phyloP scores from a whole-genome alignment of 2,888 invertebrate genomes.

The Lithophane ornitopus region DNA sequence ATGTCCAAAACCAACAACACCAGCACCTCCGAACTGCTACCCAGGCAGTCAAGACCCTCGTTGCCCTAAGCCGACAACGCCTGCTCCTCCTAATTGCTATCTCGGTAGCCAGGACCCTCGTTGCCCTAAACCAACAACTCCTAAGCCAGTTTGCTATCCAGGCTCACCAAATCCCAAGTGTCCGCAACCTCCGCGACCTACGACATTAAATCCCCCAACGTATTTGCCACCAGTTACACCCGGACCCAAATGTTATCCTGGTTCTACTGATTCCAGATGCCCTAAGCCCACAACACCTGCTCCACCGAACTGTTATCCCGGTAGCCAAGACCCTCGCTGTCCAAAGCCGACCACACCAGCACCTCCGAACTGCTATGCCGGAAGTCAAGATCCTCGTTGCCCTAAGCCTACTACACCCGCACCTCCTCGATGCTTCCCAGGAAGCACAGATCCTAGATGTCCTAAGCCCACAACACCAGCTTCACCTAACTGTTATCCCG shows the following conservation, averaged over 20 bases:
- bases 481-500: constrained; percentile 72
- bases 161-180: constrained; percentile 79
- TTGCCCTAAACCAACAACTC: constrained; percentile 63
- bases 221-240: constrained; percentile 66
- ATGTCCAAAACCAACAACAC: constrained; percentile 59
- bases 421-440: background rate
- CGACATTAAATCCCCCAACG: constrained; percentile 70
- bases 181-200: constrained; percentile 73
- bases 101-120: constrained; percentile 71
- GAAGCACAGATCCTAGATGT: constrained; percentile 60
- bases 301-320: constrained; percentile 70
- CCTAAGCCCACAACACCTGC: constrained; percentile 71
- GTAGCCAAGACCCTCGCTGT: background rate
- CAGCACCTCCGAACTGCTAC: constrained; percentile 13
- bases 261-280: constrained; percentile 63
- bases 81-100: constrained; percentile 61
- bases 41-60: background rate
- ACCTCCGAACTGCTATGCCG: background rate
- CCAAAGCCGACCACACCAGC: background rate
- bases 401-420: background rate
- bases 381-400: background rate
- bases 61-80: constrained; percentile 65
- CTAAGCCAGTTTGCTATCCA: constrained; percentile 65
- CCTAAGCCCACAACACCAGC: constrained; percentile 67
- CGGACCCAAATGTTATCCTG: constrained; percentile 67